Evolutionary conservation across 1,140 invertebrate genomes (phyloP), one percentile per base, ranked within the genome.

Genomic region (Drosophila triauraria): DNA sequence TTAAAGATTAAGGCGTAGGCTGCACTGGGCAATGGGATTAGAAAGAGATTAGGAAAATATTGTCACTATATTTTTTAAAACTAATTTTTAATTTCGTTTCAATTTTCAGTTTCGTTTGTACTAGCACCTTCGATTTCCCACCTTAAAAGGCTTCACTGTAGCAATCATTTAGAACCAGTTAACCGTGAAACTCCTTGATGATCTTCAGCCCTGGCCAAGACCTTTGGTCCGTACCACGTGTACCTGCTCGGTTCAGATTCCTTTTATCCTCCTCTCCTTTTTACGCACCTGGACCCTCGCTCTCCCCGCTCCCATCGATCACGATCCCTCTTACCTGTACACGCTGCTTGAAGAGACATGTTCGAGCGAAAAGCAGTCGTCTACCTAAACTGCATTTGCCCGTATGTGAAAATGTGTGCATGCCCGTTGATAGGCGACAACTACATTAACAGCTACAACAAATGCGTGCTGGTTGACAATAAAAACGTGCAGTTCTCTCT

Each of bases 261-360:
- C 25, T 63, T 40, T 53, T 0, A 46, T 60, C 10, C 48, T 56
- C 20, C 35, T 42, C 51, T 65, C 30, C 12, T 43, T 40, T 30
- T n/a, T 35, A 38, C 32, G 20, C 57, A 44, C 57, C 62, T 62
- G 32, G 59, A 48, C 32, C 9, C 60, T 40, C 7, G 20, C 59
- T 47, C 50, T 30, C 47, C 30, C 15, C 58, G 9, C 42, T 56
- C 13, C 42, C 56, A 5, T 38, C 13, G 17, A 9, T 7, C 5
- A 7, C 25, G 13, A 47, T 69, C n/a, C 42, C 63, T 65, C n/a
- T 58, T 90, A 90, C 81, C 81, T 84, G 84, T 46, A 40, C 32
- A 6, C 35, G 43, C 20, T 32, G 42, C 83, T 61, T 84, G 83
- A 54, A 61, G 15, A 53, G 85, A 87, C 83, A 88, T 83, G 83